Evolutionary conservation across 2,113 vertebrate species (phyloP).

Genomic region (Ciconia maguari): DNA sequence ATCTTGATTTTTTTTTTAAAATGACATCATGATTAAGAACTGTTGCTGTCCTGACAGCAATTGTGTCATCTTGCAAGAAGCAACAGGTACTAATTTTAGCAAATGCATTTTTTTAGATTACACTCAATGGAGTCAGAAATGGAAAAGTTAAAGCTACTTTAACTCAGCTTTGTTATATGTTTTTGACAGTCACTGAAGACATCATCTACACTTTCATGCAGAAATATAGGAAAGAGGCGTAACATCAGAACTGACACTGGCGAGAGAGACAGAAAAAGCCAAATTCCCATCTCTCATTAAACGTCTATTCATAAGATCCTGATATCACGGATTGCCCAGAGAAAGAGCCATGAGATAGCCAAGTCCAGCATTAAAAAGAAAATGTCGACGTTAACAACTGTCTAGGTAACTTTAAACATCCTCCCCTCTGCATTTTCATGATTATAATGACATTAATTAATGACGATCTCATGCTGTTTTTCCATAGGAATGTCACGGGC

Average conservation of each 20-base stretch:
- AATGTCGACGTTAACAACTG: neutral
- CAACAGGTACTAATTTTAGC: neutral
- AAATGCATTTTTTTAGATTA: neutral
- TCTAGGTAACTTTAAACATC: neutral
- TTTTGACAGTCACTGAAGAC: neutral
- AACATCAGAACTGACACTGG: neutral
- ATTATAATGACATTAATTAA: neutral
- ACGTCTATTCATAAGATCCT: neutral
- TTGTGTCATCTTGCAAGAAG: neutral
- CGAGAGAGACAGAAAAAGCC: neutral
- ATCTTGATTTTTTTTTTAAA: neutral
- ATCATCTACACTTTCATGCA: neutral
- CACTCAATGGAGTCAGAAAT: neutral
- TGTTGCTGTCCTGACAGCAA: neutral
- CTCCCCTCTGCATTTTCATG: neutral
- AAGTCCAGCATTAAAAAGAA: neutral
- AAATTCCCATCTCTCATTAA: neutral
- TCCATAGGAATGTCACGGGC: neutral
- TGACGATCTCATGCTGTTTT: neutral
- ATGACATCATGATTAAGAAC: neutral
- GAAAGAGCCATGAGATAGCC: neutral
- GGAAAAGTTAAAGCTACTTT: neutral
- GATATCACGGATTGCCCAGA: neutral
- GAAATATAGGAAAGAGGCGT: neutral
- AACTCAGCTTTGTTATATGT: neutral